Evolutionary conservation across 2,113 vertebrate genomes (phyloP), one percentile per base, ranked within the genome.

Genomic region (Heterotis niloticus): DNA sequence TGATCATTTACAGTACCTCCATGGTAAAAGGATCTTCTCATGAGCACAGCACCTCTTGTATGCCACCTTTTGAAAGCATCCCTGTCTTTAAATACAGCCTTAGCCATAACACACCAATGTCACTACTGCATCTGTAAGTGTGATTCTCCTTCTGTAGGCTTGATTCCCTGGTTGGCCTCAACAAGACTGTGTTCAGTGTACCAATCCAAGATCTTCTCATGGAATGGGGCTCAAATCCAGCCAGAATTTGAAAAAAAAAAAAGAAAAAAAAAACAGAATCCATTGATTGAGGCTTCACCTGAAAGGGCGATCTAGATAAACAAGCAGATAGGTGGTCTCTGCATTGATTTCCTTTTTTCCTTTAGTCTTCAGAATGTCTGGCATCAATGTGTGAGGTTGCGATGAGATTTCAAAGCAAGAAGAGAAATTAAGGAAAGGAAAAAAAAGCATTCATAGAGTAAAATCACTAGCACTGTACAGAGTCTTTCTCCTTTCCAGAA

Each of bases 281-380:
- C 12, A 82, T 82, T 17, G 64, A 83, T 80, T 64, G 68, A 26
- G 26, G 70, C 34, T n/a, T 62, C 56, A 64, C 20, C 62, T 28
- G 59, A 77, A 82, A 74, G 69, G 24, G 62, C 13, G 17, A 59
- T 71, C 26, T 65, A 52, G 67, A 66, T 72, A 67, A 76, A 73
- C 74, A 82, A 76, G 29, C 54, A 77, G 11, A 78, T 75, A 77
- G 52, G 74, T 65, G 56, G 44, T 57, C 56, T 79, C 24, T n/a
- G 44, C 79, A 78, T 77, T 71, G 75, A 78, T 26, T 67, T 79
- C 34, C 12, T 72, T 29, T 60, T 18, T n/a, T 72, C 26, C 57
- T 18, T 52, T 34, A 29, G 26, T 26, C 44, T 18, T 12, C 10
- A 57, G 56, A 59, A 24, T 67, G 23, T 0, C n/a, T n/a, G 54